These are phyloP conservation scores for Oophaga sylvatica DNA, from an alignment of 2,797 vertebrate genomes.

Conservation along the genomic window DNA sequence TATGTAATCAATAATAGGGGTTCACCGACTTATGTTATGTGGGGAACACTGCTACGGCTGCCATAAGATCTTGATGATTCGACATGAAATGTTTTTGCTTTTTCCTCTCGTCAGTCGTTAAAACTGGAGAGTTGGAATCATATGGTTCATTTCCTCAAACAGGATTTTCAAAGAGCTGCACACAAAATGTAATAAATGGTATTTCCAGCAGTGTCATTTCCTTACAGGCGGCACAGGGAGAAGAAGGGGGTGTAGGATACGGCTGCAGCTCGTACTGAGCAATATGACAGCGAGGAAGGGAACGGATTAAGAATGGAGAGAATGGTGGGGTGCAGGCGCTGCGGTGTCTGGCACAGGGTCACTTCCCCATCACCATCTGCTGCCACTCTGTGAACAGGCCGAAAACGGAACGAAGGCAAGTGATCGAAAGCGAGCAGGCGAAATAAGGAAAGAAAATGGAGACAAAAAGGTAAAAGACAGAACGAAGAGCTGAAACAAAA, in stretches of 20 bases:
- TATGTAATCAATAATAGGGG: neutral
- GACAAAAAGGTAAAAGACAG: neutral
- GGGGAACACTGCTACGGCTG: too few relatives aligned
- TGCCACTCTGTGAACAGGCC: constrained; percentile 38
- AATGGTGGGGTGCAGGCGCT: constrained; percentile 32
- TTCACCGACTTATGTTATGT: neutral
- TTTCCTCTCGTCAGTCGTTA: neutral
- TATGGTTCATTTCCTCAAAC: constrained; percentile 45
- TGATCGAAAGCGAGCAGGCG: neutral
- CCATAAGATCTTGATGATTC: neutral
- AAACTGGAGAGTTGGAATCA: constrained; percentile 22
- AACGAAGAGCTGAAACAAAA: neutral
- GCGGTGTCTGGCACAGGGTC: constrained; percentile 53
- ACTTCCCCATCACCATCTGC: constrained; percentile 56
- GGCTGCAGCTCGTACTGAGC: constrained; percentile 31
- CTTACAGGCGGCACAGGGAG: constrained; percentile 28
- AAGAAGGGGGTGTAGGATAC: constrained; percentile 5
- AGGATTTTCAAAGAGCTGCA: constrained; percentile 35
- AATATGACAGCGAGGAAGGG: constrained; percentile 43
- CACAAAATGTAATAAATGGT: constrained; percentile 41
- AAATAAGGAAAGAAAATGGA: neutral
- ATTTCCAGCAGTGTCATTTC: constrained; percentile 46
- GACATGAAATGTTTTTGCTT: constrained; percentile 3
- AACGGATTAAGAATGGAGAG: constrained; percentile 15
- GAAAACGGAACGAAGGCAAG: neutral